Evolutionary conservation across 2,888 invertebrate species (phyloP).

Genomic region (Aleiodes testaceus): DNA sequence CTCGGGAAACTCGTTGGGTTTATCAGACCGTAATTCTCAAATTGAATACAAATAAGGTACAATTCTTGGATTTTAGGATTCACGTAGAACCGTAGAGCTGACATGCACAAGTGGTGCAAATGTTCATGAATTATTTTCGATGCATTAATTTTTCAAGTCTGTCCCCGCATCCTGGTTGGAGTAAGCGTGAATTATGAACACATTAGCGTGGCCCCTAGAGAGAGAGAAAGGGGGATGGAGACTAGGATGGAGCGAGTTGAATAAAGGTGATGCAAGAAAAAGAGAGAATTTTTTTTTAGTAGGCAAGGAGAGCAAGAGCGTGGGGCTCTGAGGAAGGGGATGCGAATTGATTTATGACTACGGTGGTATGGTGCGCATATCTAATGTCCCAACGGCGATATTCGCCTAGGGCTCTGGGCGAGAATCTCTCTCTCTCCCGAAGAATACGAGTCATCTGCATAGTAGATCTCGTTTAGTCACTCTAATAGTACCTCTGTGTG

Average conservation of each 20-base stretch:
- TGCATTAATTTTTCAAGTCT: conserved; percentile 67
- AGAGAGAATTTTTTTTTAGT: conserved; percentile 22
- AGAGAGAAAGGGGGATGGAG: conserved; percentile 38
- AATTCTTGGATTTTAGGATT: conserved; percentile 8
- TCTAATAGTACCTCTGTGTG: conserved; percentile 37
- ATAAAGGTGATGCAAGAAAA: conserved; percentile 27
- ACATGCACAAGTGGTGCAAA: conserved; percentile 29
- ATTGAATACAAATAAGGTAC: conserved; percentile 5
- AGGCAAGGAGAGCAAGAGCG: conserved; percentile 14
- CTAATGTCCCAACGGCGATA: conserved; percentile 65
- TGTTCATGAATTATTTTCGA: conserved; percentile 55
- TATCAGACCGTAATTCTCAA: neutral
- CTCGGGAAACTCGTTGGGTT: too few species aligned
- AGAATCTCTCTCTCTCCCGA: conserved; percentile 49
- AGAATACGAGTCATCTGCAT: conserved; percentile 68
- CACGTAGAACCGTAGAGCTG: conserved; percentile 19
- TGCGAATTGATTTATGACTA: conserved; percentile 72
- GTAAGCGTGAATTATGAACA: conserved; percentile 72
- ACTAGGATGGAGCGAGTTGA: conserved; percentile 39
- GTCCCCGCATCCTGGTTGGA: conserved; percentile 58
- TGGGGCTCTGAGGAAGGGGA: conserved; percentile 55
- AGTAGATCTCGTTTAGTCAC: conserved; percentile 45
- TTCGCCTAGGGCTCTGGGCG: conserved; percentile 54
- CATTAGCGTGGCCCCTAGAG: conserved; percentile 59
- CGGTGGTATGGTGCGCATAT: conserved; percentile 67